Evolutionary conservation across 2,113 vertebrate species (phyloP).

Genomic region (Nothoprocta perdicaria): DNA sequence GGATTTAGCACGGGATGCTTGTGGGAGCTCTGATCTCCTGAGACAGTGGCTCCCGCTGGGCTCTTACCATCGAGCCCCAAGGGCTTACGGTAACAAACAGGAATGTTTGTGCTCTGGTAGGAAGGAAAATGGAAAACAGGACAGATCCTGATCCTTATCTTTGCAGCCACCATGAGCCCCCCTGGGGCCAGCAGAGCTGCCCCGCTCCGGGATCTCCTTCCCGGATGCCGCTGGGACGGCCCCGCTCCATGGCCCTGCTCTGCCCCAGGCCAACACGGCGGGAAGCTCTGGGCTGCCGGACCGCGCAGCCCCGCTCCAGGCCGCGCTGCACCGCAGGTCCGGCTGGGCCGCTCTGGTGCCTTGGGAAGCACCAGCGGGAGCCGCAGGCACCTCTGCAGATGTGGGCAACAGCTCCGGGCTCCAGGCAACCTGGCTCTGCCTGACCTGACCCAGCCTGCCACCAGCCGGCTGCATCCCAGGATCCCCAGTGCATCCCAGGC

Average conservation of each 20-base stretch:
- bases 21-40: conserved; percentile 59
- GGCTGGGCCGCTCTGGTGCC: too few species aligned
- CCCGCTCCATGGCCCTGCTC: background rate
- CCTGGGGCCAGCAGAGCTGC: conserved; percentile 44
- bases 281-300: background rate
- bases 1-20: conserved; percentile 47
- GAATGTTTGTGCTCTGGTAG: conserved; percentile 55
- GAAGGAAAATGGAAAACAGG: conserved; percentile 51
- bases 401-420: background rate
- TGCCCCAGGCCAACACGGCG: conserved; percentile 12
- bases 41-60: conserved; percentile 39
- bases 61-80: conserved; percentile 47
- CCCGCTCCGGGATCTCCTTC: conserved; percentile 47
- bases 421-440: background rate
- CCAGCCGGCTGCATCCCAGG: too few species aligned
- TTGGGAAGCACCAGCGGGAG: too few species aligned
- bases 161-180: background rate
- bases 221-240: background rate
- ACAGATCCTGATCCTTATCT: conserved; percentile 65
- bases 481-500: too few species aligned
- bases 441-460: too few species aligned
- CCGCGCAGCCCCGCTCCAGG: too few species aligned
- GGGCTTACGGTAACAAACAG: conserved; percentile 59
- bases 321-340: too few species aligned
- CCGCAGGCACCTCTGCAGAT: too few species aligned